These are phyloP conservation scores for Drosophila anomelani DNA, from an alignment of 2,888 invertebrate species.

Conservation along the genomic window DNA sequence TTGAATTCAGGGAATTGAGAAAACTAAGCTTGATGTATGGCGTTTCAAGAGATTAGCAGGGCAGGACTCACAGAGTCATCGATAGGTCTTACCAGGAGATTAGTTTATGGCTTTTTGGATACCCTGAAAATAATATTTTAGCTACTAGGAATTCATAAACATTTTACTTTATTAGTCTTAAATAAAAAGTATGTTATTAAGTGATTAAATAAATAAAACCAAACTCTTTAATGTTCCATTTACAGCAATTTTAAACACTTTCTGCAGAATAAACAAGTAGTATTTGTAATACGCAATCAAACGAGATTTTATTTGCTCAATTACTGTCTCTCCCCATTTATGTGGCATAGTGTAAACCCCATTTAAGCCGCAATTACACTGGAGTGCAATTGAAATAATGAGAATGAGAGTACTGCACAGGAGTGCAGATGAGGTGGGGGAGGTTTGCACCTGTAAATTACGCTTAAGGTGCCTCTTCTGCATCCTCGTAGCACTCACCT, in stretches of 20 bases:
- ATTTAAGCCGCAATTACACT: slow-evolving; percentile 62
- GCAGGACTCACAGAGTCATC: background rate
- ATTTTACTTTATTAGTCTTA: accelerated
- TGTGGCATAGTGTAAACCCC: slow-evolving; percentile 39
- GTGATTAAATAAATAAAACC: background rate
- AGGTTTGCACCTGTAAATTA: slow-evolving; percentile 9
- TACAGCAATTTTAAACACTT: background rate
- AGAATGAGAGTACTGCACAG: slow-evolving; percentile 21
- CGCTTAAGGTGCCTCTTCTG: slow-evolving; percentile 12
- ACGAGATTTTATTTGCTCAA: background rate
- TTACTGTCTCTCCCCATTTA: background rate
- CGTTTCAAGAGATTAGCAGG: background rate
- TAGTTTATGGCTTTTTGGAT: background rate
- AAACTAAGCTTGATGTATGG: slow-evolving; percentile 22
- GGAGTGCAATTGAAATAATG: slow-evolving; percentile 64
- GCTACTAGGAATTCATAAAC: background rate
- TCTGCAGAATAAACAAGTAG: background rate
- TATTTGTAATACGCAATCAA: background rate
- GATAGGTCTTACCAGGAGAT: background rate
- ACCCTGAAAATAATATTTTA: background rate
- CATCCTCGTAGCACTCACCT: background rate
- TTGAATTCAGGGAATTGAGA: slow-evolving; percentile 1
- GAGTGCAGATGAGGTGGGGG: slow-evolving; percentile 5
- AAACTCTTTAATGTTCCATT: too few species aligned
- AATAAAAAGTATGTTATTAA: background rate